Evolutionary conservation across 2,113 vertebrate species (phyloP).

Genomic region (Hipposideros armiger): DNA sequence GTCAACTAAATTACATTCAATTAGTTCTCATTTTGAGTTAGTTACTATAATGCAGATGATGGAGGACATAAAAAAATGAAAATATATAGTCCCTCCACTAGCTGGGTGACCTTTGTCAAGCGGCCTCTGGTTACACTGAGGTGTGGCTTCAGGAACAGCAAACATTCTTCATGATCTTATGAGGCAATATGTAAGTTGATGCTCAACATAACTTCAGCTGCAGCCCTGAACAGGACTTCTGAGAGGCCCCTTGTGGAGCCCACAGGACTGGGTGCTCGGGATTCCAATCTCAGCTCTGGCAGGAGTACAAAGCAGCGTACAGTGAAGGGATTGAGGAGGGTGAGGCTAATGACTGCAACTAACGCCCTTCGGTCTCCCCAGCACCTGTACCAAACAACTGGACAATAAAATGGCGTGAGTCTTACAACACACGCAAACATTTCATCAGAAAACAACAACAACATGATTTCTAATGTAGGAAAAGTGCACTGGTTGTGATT

Average conservation of each 20-base stretch:
- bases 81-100: not conserved
- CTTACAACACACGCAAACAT: not conserved
- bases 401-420: not conserved
- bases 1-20: not conserved
- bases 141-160: not conserved
- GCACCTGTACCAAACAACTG: not conserved
- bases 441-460: not conserved
- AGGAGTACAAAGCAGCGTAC: not conserved
- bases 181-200: not conserved
- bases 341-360: not conserved
- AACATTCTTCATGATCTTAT: not conserved
- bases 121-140: not conserved
- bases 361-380: not conserved
- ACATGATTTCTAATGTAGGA: not conserved
- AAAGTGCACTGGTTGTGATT: not conserved
- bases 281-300: not conserved
- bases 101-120: not conserved
- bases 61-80: not conserved
- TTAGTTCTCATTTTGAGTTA: slow-evolving; percentile 33
- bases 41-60: not conserved
- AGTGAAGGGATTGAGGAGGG: not conserved
- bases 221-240: not conserved
- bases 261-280: not conserved
- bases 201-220: not conserved
- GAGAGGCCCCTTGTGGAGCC: not conserved